Base-by-base conservation (phyloP, 2,888 invertebrate species). In the Muschampia staudingeri region DNA sequence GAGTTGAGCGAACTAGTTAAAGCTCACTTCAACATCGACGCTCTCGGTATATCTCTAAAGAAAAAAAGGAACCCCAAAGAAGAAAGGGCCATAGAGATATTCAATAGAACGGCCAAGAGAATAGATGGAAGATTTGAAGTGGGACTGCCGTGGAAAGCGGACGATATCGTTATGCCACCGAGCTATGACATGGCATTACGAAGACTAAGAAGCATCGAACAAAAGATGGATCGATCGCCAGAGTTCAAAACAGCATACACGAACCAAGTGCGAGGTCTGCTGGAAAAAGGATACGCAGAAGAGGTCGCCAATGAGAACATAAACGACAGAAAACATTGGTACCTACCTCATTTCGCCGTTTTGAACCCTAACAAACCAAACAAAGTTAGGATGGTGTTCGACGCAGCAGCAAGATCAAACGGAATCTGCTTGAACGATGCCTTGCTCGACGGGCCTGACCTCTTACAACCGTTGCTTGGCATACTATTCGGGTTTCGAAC, bases 401-500 rank as follows among this genome's bases (percentile, higher is more conserved):
- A 73, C n/a, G 73, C 81, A 4, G 81, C 81, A 16, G 76, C 71
- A 12, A 76, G 72, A 9, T 44, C 44, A n/a, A 14, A 44, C 1
- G 76, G 72, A 0, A 34, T 40, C 7, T 25, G 52, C 9, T 44
- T 81, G 11, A 83, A 81, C 19, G 81, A 81, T 37, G n/a, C 19
- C 2, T 67, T 84, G 0, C n/a, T 83, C 1, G 5, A 78, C 2
- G 84, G 84, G 0, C 83, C 85, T 0, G 85, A 85, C 19, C 42
- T 83, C 4, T 56, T 85, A 0, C 82, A 82, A 14, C 69, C 80
- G 0, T n/a, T 84, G n/a, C 42, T 78, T 16, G 80, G 78, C 0
- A 80, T 85, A 0, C 16, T 85, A 7, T 42, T 85, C 30, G 12
- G 82, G 1, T 84, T 85, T 19, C 34, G 85, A 16, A 69, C 84